Evolutionary conservation across 2,797 vertebrate genomes (phyloP).

Genomic region (Brachyrhaphis roseni): DNA sequence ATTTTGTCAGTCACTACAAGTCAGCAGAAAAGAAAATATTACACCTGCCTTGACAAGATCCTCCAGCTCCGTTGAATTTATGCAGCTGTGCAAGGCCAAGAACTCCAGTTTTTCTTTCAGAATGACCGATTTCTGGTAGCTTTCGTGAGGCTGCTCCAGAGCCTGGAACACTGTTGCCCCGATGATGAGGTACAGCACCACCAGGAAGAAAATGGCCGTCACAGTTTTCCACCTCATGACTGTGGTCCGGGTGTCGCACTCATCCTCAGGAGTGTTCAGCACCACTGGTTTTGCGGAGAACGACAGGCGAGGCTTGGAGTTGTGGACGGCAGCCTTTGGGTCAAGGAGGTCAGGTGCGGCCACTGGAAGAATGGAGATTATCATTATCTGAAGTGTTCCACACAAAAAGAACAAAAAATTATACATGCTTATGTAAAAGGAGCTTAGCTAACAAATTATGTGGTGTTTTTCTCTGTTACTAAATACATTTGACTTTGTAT

Average conservation of each 20-base stretch:
- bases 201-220: conserved; percentile 95
- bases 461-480: not conserved
- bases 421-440: not conserved
- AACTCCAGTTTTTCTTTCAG: conserved; percentile 91
- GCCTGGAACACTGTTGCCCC: conserved; percentile 96
- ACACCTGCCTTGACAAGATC: conserved; percentile 91
- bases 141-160: conserved; percentile 95
- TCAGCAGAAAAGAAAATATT: conserved; percentile 17
- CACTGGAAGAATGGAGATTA: conserved; percentile 81
- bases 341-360: conserved; percentile 98
- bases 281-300: conserved; percentile 92
- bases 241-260: conserved; percentile 86
- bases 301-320: conserved; percentile 94
- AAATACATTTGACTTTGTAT: not conserved
- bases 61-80: conserved; percentile 93
- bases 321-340: conserved; percentile 93
- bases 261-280: conserved; percentile 86
- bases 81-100: conserved; percentile 88
- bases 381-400: conserved; percentile 9
- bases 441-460: not conserved
- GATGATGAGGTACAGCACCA: conserved; percentile 94
- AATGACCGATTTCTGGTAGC: conserved; percentile 88
- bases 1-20: not conserved
- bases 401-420: not conserved
- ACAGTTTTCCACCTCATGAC: conserved; percentile 99